These are phyloP conservation scores for Drosophila dunni DNA, from an alignment of 1,140 invertebrate genomes.

Conservation along the genomic window DNA sequence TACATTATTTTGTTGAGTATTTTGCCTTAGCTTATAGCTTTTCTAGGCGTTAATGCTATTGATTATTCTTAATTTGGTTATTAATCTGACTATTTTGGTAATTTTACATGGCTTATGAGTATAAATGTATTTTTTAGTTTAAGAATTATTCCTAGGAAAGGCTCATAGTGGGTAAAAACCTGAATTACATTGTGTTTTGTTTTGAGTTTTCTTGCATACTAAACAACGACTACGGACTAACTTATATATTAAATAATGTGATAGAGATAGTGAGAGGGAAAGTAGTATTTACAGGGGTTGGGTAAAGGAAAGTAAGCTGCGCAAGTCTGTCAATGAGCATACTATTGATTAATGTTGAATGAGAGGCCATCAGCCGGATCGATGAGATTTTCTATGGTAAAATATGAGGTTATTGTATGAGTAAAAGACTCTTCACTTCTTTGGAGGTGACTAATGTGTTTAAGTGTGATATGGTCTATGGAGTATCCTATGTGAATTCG, in stretches of 20 bases:
- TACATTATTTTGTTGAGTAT: not conserved
- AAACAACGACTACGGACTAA: not conserved
- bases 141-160: constrained; percentile 9
- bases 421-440: not conserved
- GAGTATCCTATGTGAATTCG: not conserved
- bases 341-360: not conserved
- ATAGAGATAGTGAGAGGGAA: not conserved
- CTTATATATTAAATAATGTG: not conserved
- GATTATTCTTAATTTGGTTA: not conserved
- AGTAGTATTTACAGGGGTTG: constrained; percentile 4
- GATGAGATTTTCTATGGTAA: constrained; percentile 4
- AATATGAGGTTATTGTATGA: constrained; percentile 10
- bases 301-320: not conserved
- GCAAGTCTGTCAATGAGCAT: not conserved
- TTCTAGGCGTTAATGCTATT: not conserved
- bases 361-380: not conserved
- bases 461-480: not conserved
- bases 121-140: not conserved
- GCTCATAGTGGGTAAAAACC: constrained; percentile 2
- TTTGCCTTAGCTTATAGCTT: constrained; percentile 1
- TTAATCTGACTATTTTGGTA: not conserved
- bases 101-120: not conserved
- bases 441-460: constrained; percentile 6
- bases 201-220: not conserved
- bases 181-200: not conserved